Percentiles rank a stretch among this genome's conserved stretches.
Conservation (phyloP, 2,888 invertebrate genomes). For the Drosophila mulleri region DNA sequence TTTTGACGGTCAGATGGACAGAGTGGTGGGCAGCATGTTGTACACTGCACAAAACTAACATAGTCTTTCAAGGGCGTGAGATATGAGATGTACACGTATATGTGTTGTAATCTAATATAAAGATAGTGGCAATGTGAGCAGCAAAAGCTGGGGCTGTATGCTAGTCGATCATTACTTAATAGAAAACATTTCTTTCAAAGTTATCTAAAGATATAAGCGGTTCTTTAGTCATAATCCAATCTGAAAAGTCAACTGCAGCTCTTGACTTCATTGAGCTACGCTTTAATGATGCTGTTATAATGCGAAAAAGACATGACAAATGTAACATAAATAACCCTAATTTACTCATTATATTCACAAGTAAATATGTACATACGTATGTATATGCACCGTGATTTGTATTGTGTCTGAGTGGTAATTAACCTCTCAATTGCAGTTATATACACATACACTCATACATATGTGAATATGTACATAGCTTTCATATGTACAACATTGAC, state of each 20-base stretch:
- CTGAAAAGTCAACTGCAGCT: not conserved
- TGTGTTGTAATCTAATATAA: too few species aligned
- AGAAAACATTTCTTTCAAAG: too few species aligned
- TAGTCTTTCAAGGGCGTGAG: too few species aligned
- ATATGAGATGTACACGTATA: not conserved
- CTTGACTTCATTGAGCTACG: not conserved
- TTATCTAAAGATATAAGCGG: not conserved
- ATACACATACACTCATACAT: not conserved
- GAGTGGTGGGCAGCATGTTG: too few species aligned
- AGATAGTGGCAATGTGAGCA: too few species aligned
- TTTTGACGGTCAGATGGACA: too few species aligned
- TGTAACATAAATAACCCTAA: not conserved
- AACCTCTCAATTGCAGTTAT: constrained; percentile 11
- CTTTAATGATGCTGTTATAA: not conserved
- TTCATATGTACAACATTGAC: constrained; percentile 61
- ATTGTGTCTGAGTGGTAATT: constrained; percentile 14
- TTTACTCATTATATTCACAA: not conserved
- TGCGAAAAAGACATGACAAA: not conserved
- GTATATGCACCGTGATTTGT: not conserved
- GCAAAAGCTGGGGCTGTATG: too few species aligned
- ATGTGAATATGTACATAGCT: not conserved
- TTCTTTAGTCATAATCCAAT: not conserved
- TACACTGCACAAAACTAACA: too few species aligned
- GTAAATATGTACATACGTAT: not conserved
- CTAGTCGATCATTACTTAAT: too few species aligned